Evolutionary conservation across 2,888 invertebrate species (phyloP).

Genomic region (Caenorhabditis doughertyi): DNA sequence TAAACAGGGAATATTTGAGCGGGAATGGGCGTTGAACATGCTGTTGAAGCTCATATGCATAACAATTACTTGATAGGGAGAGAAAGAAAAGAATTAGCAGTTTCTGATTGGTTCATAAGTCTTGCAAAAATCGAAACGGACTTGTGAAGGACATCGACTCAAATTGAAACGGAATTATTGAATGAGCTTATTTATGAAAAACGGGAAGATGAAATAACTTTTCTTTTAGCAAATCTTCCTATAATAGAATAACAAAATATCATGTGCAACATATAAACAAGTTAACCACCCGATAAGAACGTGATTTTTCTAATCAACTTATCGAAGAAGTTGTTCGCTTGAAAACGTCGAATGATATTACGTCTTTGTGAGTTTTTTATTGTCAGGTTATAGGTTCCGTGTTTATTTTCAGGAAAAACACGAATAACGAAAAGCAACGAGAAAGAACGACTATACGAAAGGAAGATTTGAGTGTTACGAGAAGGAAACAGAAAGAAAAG

Average conservation of each 20-base stretch:
- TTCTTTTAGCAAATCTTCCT: background rate
- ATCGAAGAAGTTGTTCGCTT: conserved; percentile 5
- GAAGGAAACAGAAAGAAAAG: conserved; percentile 36
- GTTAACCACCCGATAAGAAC: background rate
- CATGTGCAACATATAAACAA: conserved; percentile 23
- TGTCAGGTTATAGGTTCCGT: conserved; percentile 5
- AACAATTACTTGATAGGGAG: too few relatives aligned
- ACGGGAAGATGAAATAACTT: background rate
- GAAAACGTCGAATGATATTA: too few relatives aligned
- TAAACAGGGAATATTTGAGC: too few relatives aligned
- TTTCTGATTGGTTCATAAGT: too few relatives aligned
- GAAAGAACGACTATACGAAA: conserved; percentile 64
- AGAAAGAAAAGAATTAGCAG: too few relatives aligned
- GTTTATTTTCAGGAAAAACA: conserved; percentile 23
- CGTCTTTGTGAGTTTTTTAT: too few relatives aligned
- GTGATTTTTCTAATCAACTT: background rate
- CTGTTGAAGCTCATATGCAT: too few relatives aligned
- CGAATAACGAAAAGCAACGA: conserved; percentile 42
- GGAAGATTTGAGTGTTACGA: conserved; percentile 40
- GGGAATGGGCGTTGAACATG: too few relatives aligned
- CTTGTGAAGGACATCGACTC: too few relatives aligned
- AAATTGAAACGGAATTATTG: too few relatives aligned
- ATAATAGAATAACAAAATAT: background rate
- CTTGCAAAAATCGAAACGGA: too few relatives aligned
- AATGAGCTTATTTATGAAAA: too few relatives aligned